Percentiles rank a stretch among this genome's conserved stretches.
Conservation (phyloP, 2,888 invertebrate species). For the Plutella xylostella region DNA sequence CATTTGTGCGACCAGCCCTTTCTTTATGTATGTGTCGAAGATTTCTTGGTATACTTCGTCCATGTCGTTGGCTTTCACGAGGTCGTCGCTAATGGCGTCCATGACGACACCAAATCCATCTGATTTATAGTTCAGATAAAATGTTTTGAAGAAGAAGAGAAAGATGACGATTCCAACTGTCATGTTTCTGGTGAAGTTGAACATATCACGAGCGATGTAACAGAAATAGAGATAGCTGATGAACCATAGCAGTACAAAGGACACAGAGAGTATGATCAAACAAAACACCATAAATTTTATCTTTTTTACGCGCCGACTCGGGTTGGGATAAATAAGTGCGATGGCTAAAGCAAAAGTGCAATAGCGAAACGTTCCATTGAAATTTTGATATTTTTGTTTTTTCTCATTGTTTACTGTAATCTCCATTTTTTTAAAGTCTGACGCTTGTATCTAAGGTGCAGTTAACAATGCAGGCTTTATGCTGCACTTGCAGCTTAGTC, state of each 20-base stretch:
- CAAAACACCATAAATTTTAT: slow-evolving; percentile 23
- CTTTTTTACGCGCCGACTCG: slow-evolving; percentile 27
- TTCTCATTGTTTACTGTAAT: background rate
- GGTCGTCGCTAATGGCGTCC: slow-evolving; percentile 33
- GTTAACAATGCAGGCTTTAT: no score
- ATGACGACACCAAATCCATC: slow-evolving; percentile 30
- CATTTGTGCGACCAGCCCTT: slow-evolving; percentile 31
- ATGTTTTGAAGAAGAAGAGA: slow-evolving; percentile 41
- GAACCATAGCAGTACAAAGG: slow-evolving; percentile 38
- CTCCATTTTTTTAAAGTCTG: background rate
- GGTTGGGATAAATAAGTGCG: slow-evolving; percentile 41
- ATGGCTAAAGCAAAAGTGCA: slow-evolving; percentile 40
- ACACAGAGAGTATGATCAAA: slow-evolving; percentile 24
- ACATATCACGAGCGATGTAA: slow-evolving; percentile 29
- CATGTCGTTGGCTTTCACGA: slow-evolving; percentile 34
- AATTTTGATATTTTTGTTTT: slow-evolving; percentile 32
- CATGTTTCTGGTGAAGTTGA: slow-evolving; percentile 38
- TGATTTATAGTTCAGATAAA: slow-evolving; percentile 32
- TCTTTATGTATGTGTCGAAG: slow-evolving; percentile 31
- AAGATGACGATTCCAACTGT: slow-evolving; percentile 32
- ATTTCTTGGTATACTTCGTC: slow-evolving; percentile 33
- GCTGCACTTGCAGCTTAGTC: background rate
- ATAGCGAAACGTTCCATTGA: slow-evolving; percentile 36
- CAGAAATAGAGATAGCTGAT: slow-evolving; percentile 31
- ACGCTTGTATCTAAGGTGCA: no score